Conservation (phyloP, 2,113 vertebrate species). For the Psittacara wagleri region DNA sequence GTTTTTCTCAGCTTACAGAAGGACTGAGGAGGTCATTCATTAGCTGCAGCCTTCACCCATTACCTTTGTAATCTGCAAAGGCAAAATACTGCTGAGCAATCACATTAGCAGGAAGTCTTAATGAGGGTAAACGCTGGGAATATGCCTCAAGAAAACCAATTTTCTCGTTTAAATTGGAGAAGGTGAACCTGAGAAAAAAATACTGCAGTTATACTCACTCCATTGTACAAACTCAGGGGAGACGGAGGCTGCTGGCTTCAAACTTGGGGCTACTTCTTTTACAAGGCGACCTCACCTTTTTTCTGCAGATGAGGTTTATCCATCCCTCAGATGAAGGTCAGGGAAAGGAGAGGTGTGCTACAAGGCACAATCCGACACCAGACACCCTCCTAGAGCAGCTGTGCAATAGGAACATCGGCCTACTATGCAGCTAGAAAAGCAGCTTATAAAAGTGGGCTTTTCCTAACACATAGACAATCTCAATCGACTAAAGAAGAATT, state of each 20-base stretch:
- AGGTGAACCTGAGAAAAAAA: constrained; percentile 21
- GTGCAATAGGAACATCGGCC: background rate
- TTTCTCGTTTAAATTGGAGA: constrained; percentile 22
- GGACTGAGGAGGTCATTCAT: background rate
- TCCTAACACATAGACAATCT: background rate
- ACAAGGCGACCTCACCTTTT: background rate
- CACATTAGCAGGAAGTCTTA: constrained; percentile 25
- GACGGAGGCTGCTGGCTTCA: background rate
- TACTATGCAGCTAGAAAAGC: background rate
- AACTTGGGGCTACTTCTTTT: background rate
- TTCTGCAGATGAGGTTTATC: background rate
- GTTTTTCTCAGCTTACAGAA: background rate
- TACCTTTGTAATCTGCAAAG: constrained; percentile 1
- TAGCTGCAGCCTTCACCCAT: background rate
- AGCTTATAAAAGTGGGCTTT: background rate
- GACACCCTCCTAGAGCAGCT: background rate
- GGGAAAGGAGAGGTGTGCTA: background rate
- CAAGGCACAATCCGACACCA: background rate
- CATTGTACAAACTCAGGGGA: background rate
- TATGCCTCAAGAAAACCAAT: constrained; percentile 4
- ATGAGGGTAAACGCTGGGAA: constrained; percentile 27
- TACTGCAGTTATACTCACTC: background rate
- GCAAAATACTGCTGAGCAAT: constrained; percentile 33
- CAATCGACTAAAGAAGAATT: background rate
- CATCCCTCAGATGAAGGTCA: background rate